Evolutionary conservation across 2,888 invertebrate species (phyloP).

Genomic region (Capitulum mitella): DNA sequence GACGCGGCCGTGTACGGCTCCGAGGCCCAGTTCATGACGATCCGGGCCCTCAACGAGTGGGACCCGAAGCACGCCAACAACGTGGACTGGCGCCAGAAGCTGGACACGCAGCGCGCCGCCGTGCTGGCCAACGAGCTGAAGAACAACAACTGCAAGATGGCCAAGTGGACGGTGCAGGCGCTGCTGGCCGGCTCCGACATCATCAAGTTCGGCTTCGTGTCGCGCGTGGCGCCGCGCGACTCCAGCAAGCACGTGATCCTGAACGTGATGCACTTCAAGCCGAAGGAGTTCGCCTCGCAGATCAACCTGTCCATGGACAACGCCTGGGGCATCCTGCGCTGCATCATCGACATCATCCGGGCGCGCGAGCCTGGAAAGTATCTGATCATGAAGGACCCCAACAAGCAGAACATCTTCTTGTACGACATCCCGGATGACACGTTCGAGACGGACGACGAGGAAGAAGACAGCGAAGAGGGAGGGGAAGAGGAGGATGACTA

Average conservation of each 20-base stretch:
- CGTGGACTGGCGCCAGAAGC: conserved; percentile 95
- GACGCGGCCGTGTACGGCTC: conserved; percentile 90
- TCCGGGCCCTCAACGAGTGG: conserved; percentile 94
- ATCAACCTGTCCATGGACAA: conserved; percentile 97
- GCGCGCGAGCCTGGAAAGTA: conserved; percentile 91
- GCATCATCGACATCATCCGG: conserved; percentile 94
- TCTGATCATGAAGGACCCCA: conserved; percentile 97
- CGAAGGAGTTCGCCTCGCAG: conserved; percentile 95
- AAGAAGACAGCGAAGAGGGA: conserved; percentile 71
- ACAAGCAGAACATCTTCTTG: conserved; percentile 86
- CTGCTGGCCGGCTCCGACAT: conserved; percentile 92
- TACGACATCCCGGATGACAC: conserved; percentile 98
- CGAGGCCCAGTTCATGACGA: conserved; percentile 81
- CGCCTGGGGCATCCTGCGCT: conserved; percentile 96
- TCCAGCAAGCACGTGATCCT: conserved; percentile 93
- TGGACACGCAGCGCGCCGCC: conserved; percentile 96
- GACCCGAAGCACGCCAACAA: conserved; percentile 91
- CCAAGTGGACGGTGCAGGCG: conserved; percentile 97
- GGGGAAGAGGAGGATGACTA: conserved; percentile 37
- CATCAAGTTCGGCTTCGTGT: conserved; percentile 98
- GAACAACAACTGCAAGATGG: conserved; percentile 98
- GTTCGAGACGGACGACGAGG: conserved; percentile 92
- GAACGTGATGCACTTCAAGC: conserved; percentile 96
- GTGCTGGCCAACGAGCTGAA: conserved; percentile 95
- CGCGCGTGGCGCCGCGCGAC: conserved; percentile 84